Evolutionary conservation across 2,113 vertebrate species (phyloP).

Genomic region (Ciconia stormi): DNA sequence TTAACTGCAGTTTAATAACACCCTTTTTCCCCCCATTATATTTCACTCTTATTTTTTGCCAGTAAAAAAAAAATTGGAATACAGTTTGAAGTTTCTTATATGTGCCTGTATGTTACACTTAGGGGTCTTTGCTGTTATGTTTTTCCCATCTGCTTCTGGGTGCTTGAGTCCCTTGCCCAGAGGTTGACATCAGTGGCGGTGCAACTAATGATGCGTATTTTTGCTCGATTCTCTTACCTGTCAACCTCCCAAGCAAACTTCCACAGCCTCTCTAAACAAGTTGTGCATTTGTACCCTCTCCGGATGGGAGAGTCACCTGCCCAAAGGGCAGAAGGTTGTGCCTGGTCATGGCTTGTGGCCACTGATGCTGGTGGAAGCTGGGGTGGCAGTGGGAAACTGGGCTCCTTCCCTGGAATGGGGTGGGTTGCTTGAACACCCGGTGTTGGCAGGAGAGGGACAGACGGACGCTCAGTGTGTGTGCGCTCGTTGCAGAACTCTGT

Average conservation of each 20-base stretch:
- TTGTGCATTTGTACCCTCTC: not conserved
- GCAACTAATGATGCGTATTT: not conserved
- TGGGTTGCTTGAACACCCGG: not conserved
- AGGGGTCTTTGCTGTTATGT: not conserved
- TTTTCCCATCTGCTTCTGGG: not conserved
- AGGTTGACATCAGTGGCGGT: not conserved
- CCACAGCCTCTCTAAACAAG: not conserved
- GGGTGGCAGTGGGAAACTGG: not conserved
- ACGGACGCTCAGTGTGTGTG: rapidly evolving
- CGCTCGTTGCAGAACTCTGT: rapidly evolving
- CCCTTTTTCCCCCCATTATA: not conserved
- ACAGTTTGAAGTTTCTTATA: not conserved
- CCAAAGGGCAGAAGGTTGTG: not conserved
- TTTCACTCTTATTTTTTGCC: not conserved
- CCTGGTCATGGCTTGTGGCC: not conserved
- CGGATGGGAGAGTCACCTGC: rapidly evolving
- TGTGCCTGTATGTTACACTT: not conserved
- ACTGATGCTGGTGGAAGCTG: not conserved
- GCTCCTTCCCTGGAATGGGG: not conserved
- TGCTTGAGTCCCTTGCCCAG: not conserved
- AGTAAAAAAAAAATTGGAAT: not conserved
- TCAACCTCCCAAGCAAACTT: not conserved
- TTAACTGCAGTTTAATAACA: not conserved
- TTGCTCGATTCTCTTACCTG: not conserved
- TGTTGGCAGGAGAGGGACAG: not conserved